Evolutionary conservation across 2,113 vertebrate species (phyloP), one percentile per base, ranked within the genome.

Genomic region (Phrynocephalus versicolor): DNA sequence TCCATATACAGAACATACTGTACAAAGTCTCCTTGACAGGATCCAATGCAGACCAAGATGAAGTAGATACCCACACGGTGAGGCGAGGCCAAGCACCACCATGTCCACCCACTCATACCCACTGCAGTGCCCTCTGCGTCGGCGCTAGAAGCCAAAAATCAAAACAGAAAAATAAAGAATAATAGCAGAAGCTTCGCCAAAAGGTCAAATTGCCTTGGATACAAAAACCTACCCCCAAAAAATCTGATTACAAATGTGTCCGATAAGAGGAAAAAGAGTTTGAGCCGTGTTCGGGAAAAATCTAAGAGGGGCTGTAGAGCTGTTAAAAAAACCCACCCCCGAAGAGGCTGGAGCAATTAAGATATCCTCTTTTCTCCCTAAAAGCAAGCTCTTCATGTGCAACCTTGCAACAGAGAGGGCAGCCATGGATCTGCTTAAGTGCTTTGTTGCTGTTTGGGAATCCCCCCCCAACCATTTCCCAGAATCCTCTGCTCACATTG

Each of bases 221-320:
- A 96, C 92, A 95, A 96, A 96, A 95, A 95, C 89, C 94, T 96
- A 96, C n/a, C n/a, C n/a, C n/a, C 92, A 96, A 97, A 97, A 51
- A 96, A 95, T 88, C 90, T 93, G 91, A 95, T 95, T 96, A 95
- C 90, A 96, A 95, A 96, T 91, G 55, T 85, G 84, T 77, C 79
- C 85, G 84, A 92, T 94, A 95, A 93, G 37, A 84, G 82, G 90
- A 90, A 89, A 51, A 88, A 85, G 93, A 85, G 93, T 91, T 91
- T 37, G 93, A 92, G 91, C 87, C 79, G 88, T n/a, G n/a, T n/a
- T n/a, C n/a, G n/a, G n/a, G n/a, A n/a, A n/a, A n/a, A n/a, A n/a
- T n/a, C n/a, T n/a, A n/a, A n/a, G n/a, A n/a, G n/a, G n/a, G n/a
- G n/a, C n/a, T n/a, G n/a, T n/a, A n/a, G n/a, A n/a, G n/a, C n/a